phyloP scores from a whole-genome alignment of 2,113 vertebrate genomes.

The Bos javanicus region DNA sequence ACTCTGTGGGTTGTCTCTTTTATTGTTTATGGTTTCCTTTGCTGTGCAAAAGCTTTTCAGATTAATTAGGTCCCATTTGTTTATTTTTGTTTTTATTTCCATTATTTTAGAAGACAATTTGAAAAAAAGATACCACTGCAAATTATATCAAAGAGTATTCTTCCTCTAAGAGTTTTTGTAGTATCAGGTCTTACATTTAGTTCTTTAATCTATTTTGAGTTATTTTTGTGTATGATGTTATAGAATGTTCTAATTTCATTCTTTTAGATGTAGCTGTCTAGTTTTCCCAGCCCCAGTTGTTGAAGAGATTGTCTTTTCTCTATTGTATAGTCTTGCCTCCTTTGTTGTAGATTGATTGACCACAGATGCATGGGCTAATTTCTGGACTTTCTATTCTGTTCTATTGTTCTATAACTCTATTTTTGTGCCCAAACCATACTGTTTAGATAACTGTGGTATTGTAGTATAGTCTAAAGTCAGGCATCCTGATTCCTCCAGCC shows the following conservation, averaged over 20 bases:
- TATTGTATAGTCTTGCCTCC: neutral
- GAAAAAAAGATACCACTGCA: neutral
- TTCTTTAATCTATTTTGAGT: neutral
- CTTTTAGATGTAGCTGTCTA: neutral
- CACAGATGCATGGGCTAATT: neutral
- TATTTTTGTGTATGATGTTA: neutral
- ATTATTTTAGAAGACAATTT: neutral
- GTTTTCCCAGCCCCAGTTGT: neutral
- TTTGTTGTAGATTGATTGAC: neutral
- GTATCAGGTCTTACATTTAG: neutral
- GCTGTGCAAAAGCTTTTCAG: neutral
- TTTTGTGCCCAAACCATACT: neutral
- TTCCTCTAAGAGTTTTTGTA: neutral
- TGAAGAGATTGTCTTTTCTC: neutral
- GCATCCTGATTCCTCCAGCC: neutral
- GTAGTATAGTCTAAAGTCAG: neutral
- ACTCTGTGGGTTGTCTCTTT: neutral
- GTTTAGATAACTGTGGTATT: neutral
- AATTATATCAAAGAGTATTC: neutral
- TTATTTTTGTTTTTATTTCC: neutral
- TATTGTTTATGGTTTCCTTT: neutral
- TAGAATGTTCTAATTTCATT: neutral
- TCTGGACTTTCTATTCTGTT: neutral
- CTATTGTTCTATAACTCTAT: neutral
- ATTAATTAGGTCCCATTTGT: neutral